Evolutionary conservation across 2,797 vertebrate species (phyloP).

Genomic region (Myotis pilosus): DNA sequence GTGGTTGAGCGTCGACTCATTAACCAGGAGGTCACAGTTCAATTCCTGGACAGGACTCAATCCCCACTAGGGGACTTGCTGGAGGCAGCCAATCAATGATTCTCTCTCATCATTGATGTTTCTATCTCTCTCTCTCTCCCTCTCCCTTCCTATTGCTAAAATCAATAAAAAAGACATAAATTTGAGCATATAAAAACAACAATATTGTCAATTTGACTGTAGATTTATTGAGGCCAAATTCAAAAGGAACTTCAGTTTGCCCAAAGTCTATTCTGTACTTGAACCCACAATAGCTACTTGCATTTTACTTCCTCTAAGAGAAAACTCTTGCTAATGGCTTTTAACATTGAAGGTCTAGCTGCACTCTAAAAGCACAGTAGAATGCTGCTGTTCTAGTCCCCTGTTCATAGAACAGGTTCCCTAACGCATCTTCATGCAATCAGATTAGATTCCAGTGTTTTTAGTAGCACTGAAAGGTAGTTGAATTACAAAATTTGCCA

Average conservation of each 20-base stretch:
- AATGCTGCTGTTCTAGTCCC: background rate
- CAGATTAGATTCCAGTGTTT: background rate
- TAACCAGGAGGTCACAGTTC: no score
- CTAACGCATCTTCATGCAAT: background rate
- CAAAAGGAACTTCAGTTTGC: background rate
- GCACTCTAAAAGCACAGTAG: background rate
- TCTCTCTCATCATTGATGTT: no score
- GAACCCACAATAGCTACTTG: background rate
- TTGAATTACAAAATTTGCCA: background rate
- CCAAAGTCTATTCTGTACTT: background rate
- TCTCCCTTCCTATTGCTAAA: no score
- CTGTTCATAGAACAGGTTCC: background rate
- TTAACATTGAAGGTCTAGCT: background rate
- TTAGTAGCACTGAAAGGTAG: background rate
- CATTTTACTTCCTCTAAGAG: background rate
- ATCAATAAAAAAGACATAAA: no score
- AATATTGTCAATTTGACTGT: background rate
- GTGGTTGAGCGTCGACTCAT: no score
- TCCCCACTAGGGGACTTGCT: no score
- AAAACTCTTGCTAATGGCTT: background rate
- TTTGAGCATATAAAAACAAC: background rate
- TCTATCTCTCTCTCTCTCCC: no score
- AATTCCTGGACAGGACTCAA: no score
- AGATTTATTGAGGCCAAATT: constrained; percentile 18
- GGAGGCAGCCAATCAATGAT: no score